These are phyloP conservation scores for Eubasilissa regina DNA, from an alignment of 1,140 invertebrate species.

Conservation along the genomic window DNA sequence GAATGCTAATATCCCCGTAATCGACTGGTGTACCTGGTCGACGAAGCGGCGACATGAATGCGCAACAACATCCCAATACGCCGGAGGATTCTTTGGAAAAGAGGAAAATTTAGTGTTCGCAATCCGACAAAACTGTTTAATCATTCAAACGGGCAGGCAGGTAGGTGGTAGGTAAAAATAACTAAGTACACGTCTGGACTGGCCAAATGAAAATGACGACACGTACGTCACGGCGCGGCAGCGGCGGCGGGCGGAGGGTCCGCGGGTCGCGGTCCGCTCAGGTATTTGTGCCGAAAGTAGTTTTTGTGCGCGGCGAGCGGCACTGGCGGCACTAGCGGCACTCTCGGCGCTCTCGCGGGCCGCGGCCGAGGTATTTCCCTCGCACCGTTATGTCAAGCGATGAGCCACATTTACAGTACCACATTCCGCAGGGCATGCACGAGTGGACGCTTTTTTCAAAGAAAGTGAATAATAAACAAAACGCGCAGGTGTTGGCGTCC, in stretches of 20 bases:
- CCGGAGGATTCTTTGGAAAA: too few species aligned
- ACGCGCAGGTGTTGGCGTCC: background rate
- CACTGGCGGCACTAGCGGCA: background rate
- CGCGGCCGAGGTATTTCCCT: background rate
- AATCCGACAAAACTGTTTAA: too few species aligned
- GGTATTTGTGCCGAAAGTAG: slow-evolving; percentile 24
- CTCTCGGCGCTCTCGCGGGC: background rate
- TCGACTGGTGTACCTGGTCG: too few species aligned
- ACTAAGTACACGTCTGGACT: too few species aligned
- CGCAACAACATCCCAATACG: too few species aligned
- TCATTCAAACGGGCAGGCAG: too few species aligned
- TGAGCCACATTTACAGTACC: slow-evolving; percentile 39
- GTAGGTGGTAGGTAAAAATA: too few species aligned
- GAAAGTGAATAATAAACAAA: slow-evolving; percentile 40
- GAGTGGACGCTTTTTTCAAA: slow-evolving; percentile 33
- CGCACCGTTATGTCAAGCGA: slow-evolving; percentile 39
- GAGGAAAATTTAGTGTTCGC: too few species aligned
- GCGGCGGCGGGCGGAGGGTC: background rate
- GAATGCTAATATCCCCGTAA: too few species aligned
- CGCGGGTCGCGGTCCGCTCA: background rate
- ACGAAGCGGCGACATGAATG: too few species aligned
- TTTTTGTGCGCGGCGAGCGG: slow-evolving; percentile 1
- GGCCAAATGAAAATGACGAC: background rate
- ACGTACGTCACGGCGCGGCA: background rate
- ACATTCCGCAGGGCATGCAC: slow-evolving; percentile 30